Percentiles rank a stretch among this genome's conserved stretches.
These are phyloP conservation scores for Cherax quadricarinatus DNA, from an alignment of 1,140 invertebrate genomes.

Conservation along the genomic window DNA sequence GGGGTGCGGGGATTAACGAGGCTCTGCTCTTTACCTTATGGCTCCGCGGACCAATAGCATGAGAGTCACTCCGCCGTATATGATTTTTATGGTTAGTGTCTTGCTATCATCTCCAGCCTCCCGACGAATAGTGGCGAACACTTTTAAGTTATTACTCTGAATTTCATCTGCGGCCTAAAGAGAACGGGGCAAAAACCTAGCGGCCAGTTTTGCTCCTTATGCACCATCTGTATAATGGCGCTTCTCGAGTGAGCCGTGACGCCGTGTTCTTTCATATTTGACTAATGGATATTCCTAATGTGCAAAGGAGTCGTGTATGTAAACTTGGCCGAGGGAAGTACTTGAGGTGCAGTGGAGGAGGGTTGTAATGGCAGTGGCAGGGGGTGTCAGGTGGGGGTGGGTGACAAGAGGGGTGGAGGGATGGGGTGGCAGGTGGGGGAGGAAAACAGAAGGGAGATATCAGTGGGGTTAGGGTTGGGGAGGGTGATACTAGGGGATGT, in stretches of 20 bases:
- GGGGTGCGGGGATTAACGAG: conserved; percentile 42
- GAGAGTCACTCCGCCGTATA: conserved; percentile 47
- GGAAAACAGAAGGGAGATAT: no score
- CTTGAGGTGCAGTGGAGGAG: neutral
- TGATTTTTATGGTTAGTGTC: conserved; percentile 59
- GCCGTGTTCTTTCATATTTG: neutral
- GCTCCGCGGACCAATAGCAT: conserved; percentile 45
- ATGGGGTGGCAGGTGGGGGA: no score
- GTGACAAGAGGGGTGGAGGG: no score
- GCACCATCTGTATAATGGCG: neutral
- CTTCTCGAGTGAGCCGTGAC: neutral
- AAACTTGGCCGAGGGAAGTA: neutral
- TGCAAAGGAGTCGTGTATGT: neutral
- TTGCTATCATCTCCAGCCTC: conserved; percentile 27
- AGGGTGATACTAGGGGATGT: no score
- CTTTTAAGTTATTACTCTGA: conserved; percentile 56
- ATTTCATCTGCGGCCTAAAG: conserved; percentile 44
- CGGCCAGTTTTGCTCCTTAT: neutral
- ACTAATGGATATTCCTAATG: conserved; percentile 1
- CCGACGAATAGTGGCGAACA: conserved; percentile 55
- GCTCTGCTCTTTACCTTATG: conserved; percentile 58
- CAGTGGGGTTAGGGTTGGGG: no score
- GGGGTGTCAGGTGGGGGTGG: no score
- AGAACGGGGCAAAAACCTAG: neutral
- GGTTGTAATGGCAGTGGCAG: no score